A percentile compares a stretch with the other conserved stretches of the same genome.
These are phyloP conservation scores for Meandrusa payeni DNA, from an alignment of 2,888 invertebrate genomes.

Conservation along the genomic window DNA sequence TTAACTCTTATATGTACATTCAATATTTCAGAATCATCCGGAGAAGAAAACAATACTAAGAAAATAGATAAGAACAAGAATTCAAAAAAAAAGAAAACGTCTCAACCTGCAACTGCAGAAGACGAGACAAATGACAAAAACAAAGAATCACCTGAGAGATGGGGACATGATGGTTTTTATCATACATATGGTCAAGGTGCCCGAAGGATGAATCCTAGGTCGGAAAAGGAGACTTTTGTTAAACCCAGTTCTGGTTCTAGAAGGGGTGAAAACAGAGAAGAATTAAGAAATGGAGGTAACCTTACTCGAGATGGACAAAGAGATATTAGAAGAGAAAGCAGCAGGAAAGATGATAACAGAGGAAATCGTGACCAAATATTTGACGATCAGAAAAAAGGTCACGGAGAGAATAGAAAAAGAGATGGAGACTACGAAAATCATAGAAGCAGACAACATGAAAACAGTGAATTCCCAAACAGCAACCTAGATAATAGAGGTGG, in stretches of 20 bases:
- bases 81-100: slow-evolving; percentile 46
- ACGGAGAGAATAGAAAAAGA: slow-evolving; percentile 26
- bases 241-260: slow-evolving; percentile 38
- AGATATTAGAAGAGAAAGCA: slow-evolving; percentile 21
- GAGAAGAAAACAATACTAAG: slow-evolving; percentile 43
- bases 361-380: slow-evolving; percentile 16
- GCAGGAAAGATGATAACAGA: slow-evolving; percentile 23
- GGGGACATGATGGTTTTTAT: slow-evolving; percentile 73
- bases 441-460: slow-evolving; percentile 20
- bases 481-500: slow-evolving; percentile 23
- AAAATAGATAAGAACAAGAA: slow-evolving; percentile 36
- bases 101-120: slow-evolving; percentile 43
- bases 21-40: slow-evolving; percentile 50
- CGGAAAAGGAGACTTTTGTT: slow-evolving; percentile 42
- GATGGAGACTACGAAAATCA: slow-evolving; percentile 22
- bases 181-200: slow-evolving; percentile 68
- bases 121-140: slow-evolving; percentile 30
- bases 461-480: slow-evolving; percentile 12
- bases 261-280: slow-evolving; percentile 31
- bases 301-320: slow-evolving; percentile 24
- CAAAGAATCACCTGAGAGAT: slow-evolving; percentile 42
- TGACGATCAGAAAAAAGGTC: slow-evolving; percentile 24
- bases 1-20: too few species aligned
- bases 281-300: slow-evolving; percentile 26
- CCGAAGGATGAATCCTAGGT: slow-evolving; percentile 41